Evolutionary conservation across 2,113 vertebrate genomes (phyloP).

Genomic region (Dermatemys mawii): DNA sequence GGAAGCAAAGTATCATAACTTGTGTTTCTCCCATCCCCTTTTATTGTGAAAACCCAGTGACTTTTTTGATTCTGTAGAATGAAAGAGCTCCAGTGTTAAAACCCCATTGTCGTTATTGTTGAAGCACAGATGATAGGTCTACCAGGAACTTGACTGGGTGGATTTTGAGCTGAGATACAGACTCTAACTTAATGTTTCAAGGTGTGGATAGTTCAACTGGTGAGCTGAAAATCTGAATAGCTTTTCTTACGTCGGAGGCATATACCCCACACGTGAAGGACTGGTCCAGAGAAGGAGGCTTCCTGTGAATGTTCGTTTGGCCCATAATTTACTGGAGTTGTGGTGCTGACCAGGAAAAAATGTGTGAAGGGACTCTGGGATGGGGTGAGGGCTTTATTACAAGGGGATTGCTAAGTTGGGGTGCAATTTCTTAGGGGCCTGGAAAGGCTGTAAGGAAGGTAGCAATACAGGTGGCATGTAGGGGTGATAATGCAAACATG

Average conservation of each 20-base stretch:
- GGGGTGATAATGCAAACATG: conserved; percentile 33
- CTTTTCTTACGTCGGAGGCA: conserved; percentile 15
- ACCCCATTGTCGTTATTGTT: neutral
- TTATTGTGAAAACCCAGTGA: neutral
- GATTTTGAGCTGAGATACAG: neutral
- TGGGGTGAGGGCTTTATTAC: neutral
- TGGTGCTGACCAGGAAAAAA: neutral
- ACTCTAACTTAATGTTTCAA: neutral
- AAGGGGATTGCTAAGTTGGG: neutral
- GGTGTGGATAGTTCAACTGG: neutral
- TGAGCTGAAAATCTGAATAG: conserved; percentile 31
- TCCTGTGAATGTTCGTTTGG: neutral
- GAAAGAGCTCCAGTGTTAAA: neutral
- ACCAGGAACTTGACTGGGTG: neutral
- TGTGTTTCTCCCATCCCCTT: neutral
- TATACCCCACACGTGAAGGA: neutral
- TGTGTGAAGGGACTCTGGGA: neutral
- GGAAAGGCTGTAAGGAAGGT: rapidly evolving
- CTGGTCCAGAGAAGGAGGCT: neutral
- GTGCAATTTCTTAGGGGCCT: conserved; percentile 19
- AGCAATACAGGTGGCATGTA: conserved; percentile 15
- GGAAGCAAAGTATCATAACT: neutral
- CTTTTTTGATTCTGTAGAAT: conserved; percentile 12
- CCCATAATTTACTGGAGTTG: neutral
- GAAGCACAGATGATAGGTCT: neutral